These are phyloP conservation scores for Plutella xylostella DNA, from an alignment of 2,888 invertebrate genomes.

Conservation along the genomic window DNA sequence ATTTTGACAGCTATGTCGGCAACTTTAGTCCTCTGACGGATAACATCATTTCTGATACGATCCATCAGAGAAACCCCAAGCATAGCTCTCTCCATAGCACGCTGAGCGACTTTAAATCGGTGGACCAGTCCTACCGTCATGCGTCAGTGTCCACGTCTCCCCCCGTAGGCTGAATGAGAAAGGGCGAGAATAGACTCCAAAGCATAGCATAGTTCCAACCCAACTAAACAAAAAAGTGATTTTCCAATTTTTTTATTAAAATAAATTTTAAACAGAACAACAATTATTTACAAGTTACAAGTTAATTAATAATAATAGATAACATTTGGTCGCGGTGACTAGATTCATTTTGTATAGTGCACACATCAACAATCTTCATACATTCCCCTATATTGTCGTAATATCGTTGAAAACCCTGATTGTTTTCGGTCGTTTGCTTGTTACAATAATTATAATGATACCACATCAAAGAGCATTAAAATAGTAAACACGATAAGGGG, in stretches of 20 bases:
- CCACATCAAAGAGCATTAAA: constrained; percentile 22
- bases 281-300: constrained; percentile 10
- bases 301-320: neutral
- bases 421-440: constrained; percentile 31
- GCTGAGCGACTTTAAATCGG: no score
- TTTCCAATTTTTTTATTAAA: constrained; percentile 8
- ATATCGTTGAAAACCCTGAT: constrained; percentile 21
- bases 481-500: constrained; percentile 25
- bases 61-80: no score
- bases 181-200: no score
- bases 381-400: constrained; percentile 29
- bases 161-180: no score
- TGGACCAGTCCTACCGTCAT: no score
- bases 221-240: neutral
- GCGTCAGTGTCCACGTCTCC: no score
- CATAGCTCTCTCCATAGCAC: no score
- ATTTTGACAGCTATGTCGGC: no score
- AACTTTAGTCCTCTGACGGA: no score
- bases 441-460: constrained; percentile 39
- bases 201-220: no score
- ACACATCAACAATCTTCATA: constrained; percentile 28
- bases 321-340: constrained; percentile 28
- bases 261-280: constrained; percentile 7
- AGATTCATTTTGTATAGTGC: constrained; percentile 49
- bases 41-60: no score